Evolutionary conservation across 1,140 invertebrate genomes (phyloP).

Genomic region (Mya arenaria): DNA sequence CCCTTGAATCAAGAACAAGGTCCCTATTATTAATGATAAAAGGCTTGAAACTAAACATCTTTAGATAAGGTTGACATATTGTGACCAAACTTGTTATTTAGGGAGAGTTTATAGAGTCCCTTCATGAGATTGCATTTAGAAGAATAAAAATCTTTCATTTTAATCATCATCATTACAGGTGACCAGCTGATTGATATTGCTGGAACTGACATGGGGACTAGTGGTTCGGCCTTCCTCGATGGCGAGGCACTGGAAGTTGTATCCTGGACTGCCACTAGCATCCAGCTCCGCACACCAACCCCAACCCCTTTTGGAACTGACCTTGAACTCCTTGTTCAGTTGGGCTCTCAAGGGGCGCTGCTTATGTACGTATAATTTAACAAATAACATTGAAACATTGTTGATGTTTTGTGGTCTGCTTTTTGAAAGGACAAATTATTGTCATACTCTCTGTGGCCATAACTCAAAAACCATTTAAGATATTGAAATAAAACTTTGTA

Average conservation of each 20-base stretch:
- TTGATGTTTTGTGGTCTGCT: too few species aligned
- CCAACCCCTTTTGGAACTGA: not conserved
- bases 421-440: too few species aligned
- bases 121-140: not conserved
- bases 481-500: too few species aligned
- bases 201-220: slow-evolving; percentile 58
- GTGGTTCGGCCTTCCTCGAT: not conserved
- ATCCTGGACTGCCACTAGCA: not conserved
- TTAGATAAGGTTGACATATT: not conserved
- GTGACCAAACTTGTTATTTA: not conserved
- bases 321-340: too few species aligned
- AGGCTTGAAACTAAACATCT: not conserved
- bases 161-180: slow-evolving; percentile 43
- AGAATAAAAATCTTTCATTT: not conserved
- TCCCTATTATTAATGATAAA: not conserved
- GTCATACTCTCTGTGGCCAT: too few species aligned
- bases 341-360: too few species aligned
- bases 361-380: too few species aligned
- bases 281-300: not conserved
- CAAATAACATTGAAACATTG: too few species aligned
- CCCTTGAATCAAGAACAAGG: not conserved
- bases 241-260: not conserved
- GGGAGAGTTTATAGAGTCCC: not conserved
- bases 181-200: slow-evolving; percentile 58
- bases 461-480: too few species aligned